These are phyloP conservation scores for Synergus gifuensis DNA, from an alignment of 2,888 invertebrate genomes.

Conservation along the genomic window DNA sequence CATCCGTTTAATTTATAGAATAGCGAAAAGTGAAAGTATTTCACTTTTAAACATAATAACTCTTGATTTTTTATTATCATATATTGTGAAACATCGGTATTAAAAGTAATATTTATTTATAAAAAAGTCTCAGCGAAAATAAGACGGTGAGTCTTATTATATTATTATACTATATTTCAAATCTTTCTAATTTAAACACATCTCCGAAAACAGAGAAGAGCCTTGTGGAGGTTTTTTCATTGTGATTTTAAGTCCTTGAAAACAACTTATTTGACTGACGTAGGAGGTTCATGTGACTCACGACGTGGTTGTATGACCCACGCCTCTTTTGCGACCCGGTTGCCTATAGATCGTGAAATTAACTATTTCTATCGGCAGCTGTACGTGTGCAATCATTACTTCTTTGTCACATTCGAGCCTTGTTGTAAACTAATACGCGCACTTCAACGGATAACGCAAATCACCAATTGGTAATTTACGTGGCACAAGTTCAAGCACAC, in stretches of 20 bases:
- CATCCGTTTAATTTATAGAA: background rate
- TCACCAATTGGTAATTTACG: slow-evolving; percentile 35
- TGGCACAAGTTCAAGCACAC: slow-evolving; percentile 35
- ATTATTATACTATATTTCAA: background rate
- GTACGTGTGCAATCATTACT: background rate
- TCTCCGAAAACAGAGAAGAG: background rate
- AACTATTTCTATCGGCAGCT: slow-evolving; percentile 14
- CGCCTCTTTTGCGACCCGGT: slow-evolving; percentile 26
- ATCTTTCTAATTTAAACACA: background rate
- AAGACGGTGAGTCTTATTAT: background rate
- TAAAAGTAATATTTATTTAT: too few relatives aligned
- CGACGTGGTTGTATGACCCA: slow-evolving; percentile 36
- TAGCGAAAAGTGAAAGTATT: slow-evolving; percentile 14
- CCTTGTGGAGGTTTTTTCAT: slow-evolving; percentile 27
- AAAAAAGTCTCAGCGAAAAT: background rate
- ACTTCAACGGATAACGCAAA: slow-evolving; percentile 35
- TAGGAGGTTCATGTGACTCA: slow-evolving; percentile 33
- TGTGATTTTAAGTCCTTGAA: slow-evolving; percentile 33
- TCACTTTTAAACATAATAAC: background rate
- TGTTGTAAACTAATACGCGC: slow-evolving; percentile 30
- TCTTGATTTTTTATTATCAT: background rate
- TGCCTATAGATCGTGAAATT: slow-evolving; percentile 19
- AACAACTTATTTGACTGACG: slow-evolving; percentile 34
- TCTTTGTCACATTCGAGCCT: slow-evolving; percentile 9
- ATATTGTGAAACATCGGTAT: background rate